A percentile compares a stretch with the other conserved stretches of the same genome.
Conservation (phyloP, 2,888 invertebrate genomes). For the Drosophila neotestacea region DNA sequence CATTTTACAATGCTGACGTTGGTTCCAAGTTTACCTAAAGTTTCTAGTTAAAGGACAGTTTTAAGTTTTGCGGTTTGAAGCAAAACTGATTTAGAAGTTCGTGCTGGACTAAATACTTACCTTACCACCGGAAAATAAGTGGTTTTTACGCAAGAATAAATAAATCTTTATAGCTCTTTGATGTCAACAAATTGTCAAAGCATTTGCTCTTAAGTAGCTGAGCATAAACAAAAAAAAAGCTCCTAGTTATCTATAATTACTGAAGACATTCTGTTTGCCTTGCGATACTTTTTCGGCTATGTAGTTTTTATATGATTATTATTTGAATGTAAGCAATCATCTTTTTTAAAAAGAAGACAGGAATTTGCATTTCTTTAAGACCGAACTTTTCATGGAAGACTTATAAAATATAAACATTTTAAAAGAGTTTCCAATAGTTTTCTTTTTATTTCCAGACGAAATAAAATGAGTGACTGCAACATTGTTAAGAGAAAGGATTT, state of each 20-base stretch:
- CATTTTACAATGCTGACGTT: slow-evolving; percentile 43
- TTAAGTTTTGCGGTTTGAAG: slow-evolving; percentile 41
- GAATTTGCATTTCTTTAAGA: too few species aligned
- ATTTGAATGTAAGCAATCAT: too few species aligned
- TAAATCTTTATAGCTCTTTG: slow-evolving; percentile 12
- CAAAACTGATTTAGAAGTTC: slow-evolving; percentile 57
- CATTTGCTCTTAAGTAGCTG: background rate
- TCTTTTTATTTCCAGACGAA: too few species aligned
- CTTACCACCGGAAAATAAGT: slow-evolving; percentile 32
- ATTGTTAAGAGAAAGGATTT: too few species aligned
- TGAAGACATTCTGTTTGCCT: background rate
- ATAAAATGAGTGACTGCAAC: too few species aligned
- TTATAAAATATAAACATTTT: too few species aligned
- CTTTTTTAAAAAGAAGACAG: too few species aligned
- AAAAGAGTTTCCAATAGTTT: too few species aligned
- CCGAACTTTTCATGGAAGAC: too few species aligned
- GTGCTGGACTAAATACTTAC: slow-evolving; percentile 32
- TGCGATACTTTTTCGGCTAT: too few species aligned
- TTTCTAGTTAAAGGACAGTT: slow-evolving; percentile 58
- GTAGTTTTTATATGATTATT: too few species aligned
- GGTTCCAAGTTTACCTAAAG: slow-evolving; percentile 57
- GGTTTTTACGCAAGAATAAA: slow-evolving; percentile 5
- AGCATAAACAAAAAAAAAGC: background rate
- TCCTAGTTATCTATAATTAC: background rate
- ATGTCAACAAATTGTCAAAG: slow-evolving; percentile 11